These are phyloP conservation scores for Incurvaria masculella DNA, from an alignment of 2,888 invertebrate genomes.

Conservation along the genomic window DNA sequence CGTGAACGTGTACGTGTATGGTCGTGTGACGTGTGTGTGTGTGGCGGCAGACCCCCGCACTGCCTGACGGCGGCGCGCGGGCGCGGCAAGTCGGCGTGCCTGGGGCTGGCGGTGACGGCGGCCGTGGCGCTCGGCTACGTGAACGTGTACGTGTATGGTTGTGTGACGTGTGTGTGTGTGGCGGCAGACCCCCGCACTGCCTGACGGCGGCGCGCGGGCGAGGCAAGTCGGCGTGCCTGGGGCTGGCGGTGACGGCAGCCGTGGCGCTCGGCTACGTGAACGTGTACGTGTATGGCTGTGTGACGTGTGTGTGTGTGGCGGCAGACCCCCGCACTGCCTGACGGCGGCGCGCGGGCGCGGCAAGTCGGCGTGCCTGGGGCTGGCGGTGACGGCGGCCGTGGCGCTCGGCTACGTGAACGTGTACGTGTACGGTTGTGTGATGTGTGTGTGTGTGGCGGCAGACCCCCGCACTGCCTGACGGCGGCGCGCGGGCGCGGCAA, in stretches of 20 bases:
- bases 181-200: conserved; percentile 85
- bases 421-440: conserved; percentile 84
- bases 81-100: conserved; percentile 95
- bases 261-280: conserved; percentile 74
- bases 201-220: conserved; percentile 95
- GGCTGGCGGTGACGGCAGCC: conserved; percentile 85
- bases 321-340: conserved; percentile 85
- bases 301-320: conserved; percentile 65
- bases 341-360: conserved; percentile 97
- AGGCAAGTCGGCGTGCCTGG: conserved; percentile 97
- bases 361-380: conserved; percentile 95
- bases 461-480: conserved; percentile 91
- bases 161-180: conserved; percentile 69
- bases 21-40: conserved; percentile 71
- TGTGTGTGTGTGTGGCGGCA: conserved; percentile 57
- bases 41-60: conserved; percentile 84
- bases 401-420: conserved; percentile 77
- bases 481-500: conserved; percentile 97
- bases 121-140: conserved; percentile 71
- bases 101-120: conserved; percentile 89
- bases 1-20: conserved; percentile 90
- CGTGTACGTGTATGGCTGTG: conserved; percentile 87
- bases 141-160: conserved; percentile 89
- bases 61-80: conserved; percentile 96
- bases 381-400: conserved; percentile 84